Evolutionary conservation across 2,888 invertebrate genomes (phyloP).

Genomic region (Eupithecia vulgata): DNA sequence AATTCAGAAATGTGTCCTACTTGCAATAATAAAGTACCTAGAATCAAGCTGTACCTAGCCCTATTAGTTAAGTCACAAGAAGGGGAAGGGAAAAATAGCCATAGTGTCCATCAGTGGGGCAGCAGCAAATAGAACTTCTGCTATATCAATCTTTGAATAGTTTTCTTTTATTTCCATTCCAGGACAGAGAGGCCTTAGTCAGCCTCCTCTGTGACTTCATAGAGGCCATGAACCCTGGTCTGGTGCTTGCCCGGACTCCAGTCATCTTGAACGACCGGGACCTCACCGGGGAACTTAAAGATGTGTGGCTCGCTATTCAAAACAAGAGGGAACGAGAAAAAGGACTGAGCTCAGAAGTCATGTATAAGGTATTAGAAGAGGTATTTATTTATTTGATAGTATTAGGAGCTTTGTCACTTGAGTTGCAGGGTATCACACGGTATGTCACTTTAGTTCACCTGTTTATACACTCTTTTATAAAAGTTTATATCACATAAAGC

Average conservation of each 20-base stretch:
- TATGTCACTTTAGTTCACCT: not conserved
- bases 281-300: conserved; percentile 88
- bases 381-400: conserved; percentile 5
- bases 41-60: too few species aligned
- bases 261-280: conserved; percentile 87
- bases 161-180: conserved; percentile 32
- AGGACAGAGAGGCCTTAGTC: conserved; percentile 87
- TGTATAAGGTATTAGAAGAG: conserved; percentile 71
- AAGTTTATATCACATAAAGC: not conserved
- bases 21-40: not conserved
- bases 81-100: not conserved
- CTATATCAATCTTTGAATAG: not conserved
- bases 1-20: not conserved
- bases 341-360: conserved; percentile 73
- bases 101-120: not conserved
- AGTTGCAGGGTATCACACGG: not conserved
- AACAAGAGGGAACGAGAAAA: conserved; percentile 83
- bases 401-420: conserved; percentile 9
- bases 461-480: not conserved
- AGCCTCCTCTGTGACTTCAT: conserved; percentile 88
- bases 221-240: conserved; percentile 88
- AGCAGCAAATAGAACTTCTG: not conserved
- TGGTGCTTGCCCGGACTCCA: conserved; percentile 84
- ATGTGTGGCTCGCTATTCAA: conserved; percentile 89
- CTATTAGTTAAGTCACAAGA: not conserved